Evolutionary conservation across 2,113 vertebrate species (phyloP).

Genomic region (Microtus pennsylvanicus): DNA sequence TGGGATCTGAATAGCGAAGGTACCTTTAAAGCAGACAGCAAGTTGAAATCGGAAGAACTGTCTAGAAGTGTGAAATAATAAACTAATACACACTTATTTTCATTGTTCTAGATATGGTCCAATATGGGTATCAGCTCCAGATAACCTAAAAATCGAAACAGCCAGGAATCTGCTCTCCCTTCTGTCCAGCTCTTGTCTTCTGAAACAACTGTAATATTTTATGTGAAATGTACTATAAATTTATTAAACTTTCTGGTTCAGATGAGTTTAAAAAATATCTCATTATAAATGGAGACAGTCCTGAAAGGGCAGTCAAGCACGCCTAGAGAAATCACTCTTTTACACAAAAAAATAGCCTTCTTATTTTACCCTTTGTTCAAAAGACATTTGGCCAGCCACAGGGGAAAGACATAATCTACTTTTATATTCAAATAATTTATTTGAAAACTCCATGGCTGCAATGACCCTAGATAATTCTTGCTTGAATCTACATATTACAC

Average conservation of each 20-base stretch:
- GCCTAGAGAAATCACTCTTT: conserved; percentile 92
- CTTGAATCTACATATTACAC: conserved; percentile 80
- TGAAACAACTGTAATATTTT: conserved; percentile 84
- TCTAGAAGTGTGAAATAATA: conserved; percentile 80
- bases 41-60: conserved; percentile 82
- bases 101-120: conserved; percentile 73
- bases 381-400: conserved; percentile 91
- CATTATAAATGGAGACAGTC: conserved; percentile 91
- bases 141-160: conserved; percentile 62
- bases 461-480: conserved; percentile 87
- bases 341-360: conserved; percentile 91
- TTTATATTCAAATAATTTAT: conserved; percentile 91
- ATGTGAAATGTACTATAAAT: conserved; percentile 84
- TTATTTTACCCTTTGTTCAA: conserved; percentile 91
- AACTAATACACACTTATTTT: conserved; percentile 80
- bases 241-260: conserved; percentile 90
- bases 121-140: conserved; percentile 64
- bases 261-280: conserved; percentile 91
- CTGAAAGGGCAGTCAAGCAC: conserved; percentile 90
- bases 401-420: conserved; percentile 92
- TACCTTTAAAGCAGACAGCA: conserved; percentile 76
- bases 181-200: conserved; percentile 34
- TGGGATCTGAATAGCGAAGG: conserved; percentile 82
- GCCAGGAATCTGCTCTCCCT: conserved; percentile 32
- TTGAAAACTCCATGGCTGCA: conserved; percentile 87